A percentile compares a stretch with the other conserved stretches of the same genome.
These are phyloP conservation scores for Ecliptopera silaceata DNA, from an alignment of 2,888 invertebrate species.

Conservation along the genomic window DNA sequence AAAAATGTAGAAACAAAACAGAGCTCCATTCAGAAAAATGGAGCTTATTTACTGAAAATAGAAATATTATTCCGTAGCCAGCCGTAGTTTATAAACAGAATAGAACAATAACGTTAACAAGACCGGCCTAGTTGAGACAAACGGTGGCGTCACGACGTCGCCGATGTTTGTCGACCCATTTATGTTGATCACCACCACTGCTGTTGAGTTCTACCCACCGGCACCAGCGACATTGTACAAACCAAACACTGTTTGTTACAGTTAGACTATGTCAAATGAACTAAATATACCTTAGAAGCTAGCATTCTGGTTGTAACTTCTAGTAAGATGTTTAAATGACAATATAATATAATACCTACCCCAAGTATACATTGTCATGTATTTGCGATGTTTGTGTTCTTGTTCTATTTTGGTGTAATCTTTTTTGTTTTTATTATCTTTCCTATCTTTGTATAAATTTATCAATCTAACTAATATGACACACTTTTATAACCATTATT, in stretches of 20 bases:
- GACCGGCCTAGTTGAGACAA: conserved; percentile 74
- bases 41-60: conserved; percentile 19
- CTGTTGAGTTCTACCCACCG: conserved; percentile 23
- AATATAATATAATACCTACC: too few species aligned
- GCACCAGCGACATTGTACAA: conserved; percentile 16
- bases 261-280: conserved; percentile 19
- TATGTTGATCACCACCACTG: conserved; percentile 57
- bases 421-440: too few species aligned
- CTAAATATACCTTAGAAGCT: conserved; percentile 17
- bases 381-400: too few species aligned
- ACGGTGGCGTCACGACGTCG: conserved; percentile 64
- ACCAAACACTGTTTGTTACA: conserved; percentile 15
- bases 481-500: too few species aligned
- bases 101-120: conserved; percentile 73
- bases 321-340: too few species aligned
- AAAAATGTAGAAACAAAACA: not conserved
- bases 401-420: too few species aligned
- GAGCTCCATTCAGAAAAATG: not conserved
- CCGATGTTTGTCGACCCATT: conserved; percentile 64
- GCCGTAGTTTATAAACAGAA: conserved; percentile 55
- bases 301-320: not conserved
- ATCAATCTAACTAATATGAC: too few species aligned
- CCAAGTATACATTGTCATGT: too few species aligned
- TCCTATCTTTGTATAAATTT: too few species aligned
- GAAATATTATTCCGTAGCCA: conserved; percentile 34